Base-by-base conservation (phyloP, 2,797 vertebrate species). In the Semotilus atromaculatus region DNA sequence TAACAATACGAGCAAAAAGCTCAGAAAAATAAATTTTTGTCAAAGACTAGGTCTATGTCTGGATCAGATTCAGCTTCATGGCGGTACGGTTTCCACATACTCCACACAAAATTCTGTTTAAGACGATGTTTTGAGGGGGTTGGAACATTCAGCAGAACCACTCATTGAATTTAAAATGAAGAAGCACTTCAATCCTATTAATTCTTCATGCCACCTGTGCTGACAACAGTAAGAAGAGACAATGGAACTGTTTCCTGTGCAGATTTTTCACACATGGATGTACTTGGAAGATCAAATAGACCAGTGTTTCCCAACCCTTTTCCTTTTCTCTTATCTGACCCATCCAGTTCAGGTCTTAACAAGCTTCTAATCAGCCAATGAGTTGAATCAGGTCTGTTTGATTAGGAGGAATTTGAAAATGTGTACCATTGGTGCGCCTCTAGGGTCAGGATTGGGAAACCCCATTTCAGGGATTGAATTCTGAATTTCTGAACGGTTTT, bases 111-210 rank as follows among this genome's bases (percentile, higher is more conserved):
- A 26, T 55, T 75, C 62, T 43, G 6, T 53, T 58, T 7, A 67
- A 76, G 31, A 40, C 3, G 0, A 14, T 66, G 51, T 70, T 38
- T 14, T 53, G 51, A 75, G 31, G 34, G 43, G 58, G 10, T 60
- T 60, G 18, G 6, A 48, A 38, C 31, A 75, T 34, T n/a, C 31
- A 14, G n/a, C 21, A 40, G 62, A 76, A 43, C 23, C 45, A n/a
- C n/a, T 29, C 6, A 10, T 11, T 77, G 18, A 55, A 68, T 77
- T 36, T 31, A 31, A 76, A 67, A 76, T 36, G 19, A 76, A 75
- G 48, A 73, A 73, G 64, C 64, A 38, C 78, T 80, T 53, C 21
- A 81, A 34, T 26, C 43, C 45, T 36, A 26, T 80, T 36, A 66
- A 48, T 79, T 66, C 43, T 67, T 66, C 19, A 64, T 64, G 60